Percentiles rank a stretch among this genome's conserved stretches.
Conservation (phyloP, 1,140 invertebrate genomes). For the Tenebrio molitor region DNA sequence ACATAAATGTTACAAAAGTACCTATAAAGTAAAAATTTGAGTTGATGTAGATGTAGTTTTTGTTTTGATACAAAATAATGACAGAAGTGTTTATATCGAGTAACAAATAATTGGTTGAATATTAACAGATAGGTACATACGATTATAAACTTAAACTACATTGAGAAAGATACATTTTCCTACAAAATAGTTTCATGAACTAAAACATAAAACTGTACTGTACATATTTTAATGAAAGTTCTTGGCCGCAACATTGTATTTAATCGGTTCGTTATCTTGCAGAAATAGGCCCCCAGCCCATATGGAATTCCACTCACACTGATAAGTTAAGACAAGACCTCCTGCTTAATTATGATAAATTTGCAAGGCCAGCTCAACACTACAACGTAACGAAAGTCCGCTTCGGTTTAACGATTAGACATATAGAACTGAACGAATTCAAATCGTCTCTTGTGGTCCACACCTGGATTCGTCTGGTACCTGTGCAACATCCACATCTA, state of each 20-base stretch:
- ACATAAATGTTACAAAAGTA: too few species aligned
- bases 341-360: constrained; percentile 75
- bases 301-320: constrained; percentile 73
- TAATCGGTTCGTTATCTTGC: constrained; percentile 21
- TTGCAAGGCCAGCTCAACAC: constrained; percentile 72
- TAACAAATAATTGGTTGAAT: too few species aligned
- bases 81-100: too few species aligned
- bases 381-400: constrained; percentile 70
- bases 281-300: constrained; percentile 63
- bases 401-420: constrained; percentile 70
- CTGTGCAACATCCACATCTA: neutral
- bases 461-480: constrained; percentile 72
- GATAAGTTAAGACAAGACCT: constrained; percentile 73
- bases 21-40: too few species aligned
- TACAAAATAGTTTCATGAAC: too few species aligned
- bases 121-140: too few species aligned
- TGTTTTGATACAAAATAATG: too few species aligned
- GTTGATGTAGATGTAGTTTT: too few species aligned
- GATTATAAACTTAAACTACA: too few species aligned
- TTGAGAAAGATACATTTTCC: too few species aligned
- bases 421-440: constrained; percentile 72
- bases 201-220: too few species aligned
- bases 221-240: too few species aligned
- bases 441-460: constrained; percentile 71
- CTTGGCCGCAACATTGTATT: neutral